phyloP scores from a whole-genome alignment of 2,888 invertebrate genomes.

The Apamea crenata region DNA sequence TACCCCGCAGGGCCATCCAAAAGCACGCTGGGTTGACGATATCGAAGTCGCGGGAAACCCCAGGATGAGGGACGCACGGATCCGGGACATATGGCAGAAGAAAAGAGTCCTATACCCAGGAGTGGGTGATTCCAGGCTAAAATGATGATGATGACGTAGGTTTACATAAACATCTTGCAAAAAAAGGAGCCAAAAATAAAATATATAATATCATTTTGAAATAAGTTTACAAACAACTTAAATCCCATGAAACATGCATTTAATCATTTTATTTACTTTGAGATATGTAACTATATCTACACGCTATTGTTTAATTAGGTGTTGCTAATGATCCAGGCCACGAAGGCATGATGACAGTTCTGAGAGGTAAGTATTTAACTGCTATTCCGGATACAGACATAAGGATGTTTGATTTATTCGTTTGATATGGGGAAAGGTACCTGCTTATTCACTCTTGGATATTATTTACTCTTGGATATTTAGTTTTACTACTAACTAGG shows the following conservation, averaged over 20 bases:
- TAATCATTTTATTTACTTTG: constrained; percentile 12
- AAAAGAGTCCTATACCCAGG: too few relatives aligned
- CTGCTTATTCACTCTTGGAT: not conserved
- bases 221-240: constrained; percentile 7
- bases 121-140: too few relatives aligned
- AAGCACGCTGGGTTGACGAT: too few relatives aligned
- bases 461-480: not conserved
- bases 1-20: too few relatives aligned
- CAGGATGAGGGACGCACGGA: too few relatives aligned
- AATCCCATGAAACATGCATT: not conserved
- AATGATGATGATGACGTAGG: too few relatives aligned
- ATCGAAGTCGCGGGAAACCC: too few relatives aligned
- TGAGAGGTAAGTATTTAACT: not conserved
- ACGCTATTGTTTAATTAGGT: constrained; percentile 19
- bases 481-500: not conserved
- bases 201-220: constrained; percentile 3
- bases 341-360: not conserved
- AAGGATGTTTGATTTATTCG: not conserved
- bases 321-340: not conserved
- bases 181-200: not conserved
- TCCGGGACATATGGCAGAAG: too few relatives aligned
- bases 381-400: not conserved
- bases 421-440: not conserved
- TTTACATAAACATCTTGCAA: not conserved
- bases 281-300: not conserved